Evolutionary conservation across 2,888 invertebrate species (phyloP).

Genomic region (Cepaea hortensis): DNA sequence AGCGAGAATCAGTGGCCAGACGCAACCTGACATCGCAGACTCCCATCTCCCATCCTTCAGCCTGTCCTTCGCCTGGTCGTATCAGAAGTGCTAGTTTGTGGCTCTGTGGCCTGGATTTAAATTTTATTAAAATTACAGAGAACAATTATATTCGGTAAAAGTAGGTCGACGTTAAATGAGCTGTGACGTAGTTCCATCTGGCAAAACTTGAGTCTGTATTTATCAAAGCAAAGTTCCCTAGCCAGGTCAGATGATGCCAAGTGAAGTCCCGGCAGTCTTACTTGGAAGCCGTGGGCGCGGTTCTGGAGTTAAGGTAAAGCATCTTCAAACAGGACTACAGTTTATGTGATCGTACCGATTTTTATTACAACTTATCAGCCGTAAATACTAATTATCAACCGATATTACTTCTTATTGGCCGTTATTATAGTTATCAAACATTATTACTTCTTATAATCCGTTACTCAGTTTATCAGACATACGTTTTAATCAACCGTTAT

Average conservation of each 20-base stretch:
- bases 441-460: too few relatives aligned
- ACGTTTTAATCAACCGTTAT: too few relatives aligned
- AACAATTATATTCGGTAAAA: slow-evolving; percentile 2
- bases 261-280: background rate
- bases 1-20: background rate
- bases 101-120: slow-evolving; percentile 20
- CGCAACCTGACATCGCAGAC: background rate
- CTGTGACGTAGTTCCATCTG: slow-evolving; percentile 29
- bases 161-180: slow-evolving; percentile 36
- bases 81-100: background rate
- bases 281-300: background rate
- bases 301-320: slow-evolving; percentile 18
- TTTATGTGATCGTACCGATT: too few relatives aligned
- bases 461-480: too few relatives aligned
- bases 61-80: background rate
- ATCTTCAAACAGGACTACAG: too few relatives aligned
- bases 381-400: too few relatives aligned
- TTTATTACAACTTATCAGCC: too few relatives aligned
- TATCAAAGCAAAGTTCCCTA: background rate
- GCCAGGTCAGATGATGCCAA: slow-evolving; percentile 25
- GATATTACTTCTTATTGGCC: too few relatives aligned
- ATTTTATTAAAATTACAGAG: slow-evolving; percentile 27
- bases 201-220: slow-evolving; percentile 26
- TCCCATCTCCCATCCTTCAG: background rate
- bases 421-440: too few relatives aligned